Evolutionary conservation across 2,113 vertebrate species (phyloP).

Genomic region (Oplegnathus fasciatus): DNA sequence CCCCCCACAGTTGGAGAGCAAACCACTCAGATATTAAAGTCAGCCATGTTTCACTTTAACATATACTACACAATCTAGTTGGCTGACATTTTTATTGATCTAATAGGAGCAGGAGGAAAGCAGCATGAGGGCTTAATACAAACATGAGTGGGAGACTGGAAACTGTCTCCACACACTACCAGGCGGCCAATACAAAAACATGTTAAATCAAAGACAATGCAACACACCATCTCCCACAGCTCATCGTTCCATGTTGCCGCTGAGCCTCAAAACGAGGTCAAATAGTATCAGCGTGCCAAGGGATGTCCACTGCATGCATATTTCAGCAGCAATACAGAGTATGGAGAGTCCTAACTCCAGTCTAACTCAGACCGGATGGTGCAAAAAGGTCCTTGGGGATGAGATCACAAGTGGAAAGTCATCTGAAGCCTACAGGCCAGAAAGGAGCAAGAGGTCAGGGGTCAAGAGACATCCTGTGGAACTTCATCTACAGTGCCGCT

Average conservation of each 20-base stretch:
- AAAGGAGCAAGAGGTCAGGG: conserved; percentile 16
- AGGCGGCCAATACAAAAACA: background rate
- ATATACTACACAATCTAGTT: conserved; percentile 21
- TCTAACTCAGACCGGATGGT: background rate
- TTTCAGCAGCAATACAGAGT: conserved; percentile 59
- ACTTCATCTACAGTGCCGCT: conserved; percentile 10
- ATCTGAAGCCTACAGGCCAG: conserved; percentile 8
- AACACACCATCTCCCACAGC: background rate
- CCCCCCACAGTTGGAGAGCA: conserved; percentile 49
- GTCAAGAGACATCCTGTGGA: conserved; percentile 33
- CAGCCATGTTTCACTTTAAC: conserved; percentile 30
- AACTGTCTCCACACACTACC: background rate
- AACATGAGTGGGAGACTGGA: background rate
- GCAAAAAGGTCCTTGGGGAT: conserved; percentile 11
- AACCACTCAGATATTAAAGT: conserved; percentile 62
- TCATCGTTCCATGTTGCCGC: conserved; percentile 8
- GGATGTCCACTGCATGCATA: conserved; percentile 58
- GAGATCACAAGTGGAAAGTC: conserved; percentile 34
- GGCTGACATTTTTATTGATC: conserved; percentile 38
- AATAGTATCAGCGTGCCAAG: conserved; percentile 43
- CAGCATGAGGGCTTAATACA: background rate
- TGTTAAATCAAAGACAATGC: background rate
- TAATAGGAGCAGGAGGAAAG: background rate
- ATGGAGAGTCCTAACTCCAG: background rate
- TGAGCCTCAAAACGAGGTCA: conserved; percentile 58